Conservation (phyloP, 2,888 invertebrate genomes). For the Drosophila niveifrons region DNA sequence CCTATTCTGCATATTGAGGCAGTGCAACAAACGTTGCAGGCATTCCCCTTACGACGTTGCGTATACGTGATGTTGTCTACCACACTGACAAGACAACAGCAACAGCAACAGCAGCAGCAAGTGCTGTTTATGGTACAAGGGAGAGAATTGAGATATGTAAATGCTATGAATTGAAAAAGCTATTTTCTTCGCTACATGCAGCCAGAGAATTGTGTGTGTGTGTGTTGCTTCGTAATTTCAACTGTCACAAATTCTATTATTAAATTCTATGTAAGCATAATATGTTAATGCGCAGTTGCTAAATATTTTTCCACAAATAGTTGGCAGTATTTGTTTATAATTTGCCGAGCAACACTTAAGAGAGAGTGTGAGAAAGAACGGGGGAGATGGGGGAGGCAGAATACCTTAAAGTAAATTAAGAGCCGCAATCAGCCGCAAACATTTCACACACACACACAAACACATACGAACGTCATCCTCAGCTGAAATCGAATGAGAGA, state of each 20-base stretch:
- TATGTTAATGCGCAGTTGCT: slow-evolving; percentile 53
- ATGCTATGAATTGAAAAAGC: slow-evolving; percentile 43
- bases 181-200: neutral
- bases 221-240: neutral
- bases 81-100: slow-evolving; percentile 28
- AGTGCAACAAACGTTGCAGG: slow-evolving; percentile 50
- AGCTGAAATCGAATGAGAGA: slow-evolving; percentile 51
- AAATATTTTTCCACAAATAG: slow-evolving; percentile 51
- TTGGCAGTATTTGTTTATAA: neutral
- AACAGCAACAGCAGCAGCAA: slow-evolving; percentile 15
- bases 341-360: slow-evolving; percentile 32
- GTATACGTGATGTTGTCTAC: slow-evolving; percentile 66
- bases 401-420: slow-evolving; percentile 70
- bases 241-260: slow-evolving; percentile 44
- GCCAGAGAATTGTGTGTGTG: no score
- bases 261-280: slow-evolving; percentile 46
- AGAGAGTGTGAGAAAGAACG: slow-evolving; percentile 14
- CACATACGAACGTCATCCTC: slow-evolving; percentile 7
- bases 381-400: slow-evolving; percentile 18
- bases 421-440: slow-evolving; percentile 75
- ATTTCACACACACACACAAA: slow-evolving; percentile 44
- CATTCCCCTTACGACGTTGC: slow-evolving; percentile 46
- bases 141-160: slow-evolving; percentile 57
- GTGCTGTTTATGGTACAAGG: slow-evolving; percentile 10
- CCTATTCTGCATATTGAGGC: slow-evolving; percentile 47